Base-by-base conservation (phyloP, 2,113 vertebrate genomes). In the Hemicordylus capensis region DNA sequence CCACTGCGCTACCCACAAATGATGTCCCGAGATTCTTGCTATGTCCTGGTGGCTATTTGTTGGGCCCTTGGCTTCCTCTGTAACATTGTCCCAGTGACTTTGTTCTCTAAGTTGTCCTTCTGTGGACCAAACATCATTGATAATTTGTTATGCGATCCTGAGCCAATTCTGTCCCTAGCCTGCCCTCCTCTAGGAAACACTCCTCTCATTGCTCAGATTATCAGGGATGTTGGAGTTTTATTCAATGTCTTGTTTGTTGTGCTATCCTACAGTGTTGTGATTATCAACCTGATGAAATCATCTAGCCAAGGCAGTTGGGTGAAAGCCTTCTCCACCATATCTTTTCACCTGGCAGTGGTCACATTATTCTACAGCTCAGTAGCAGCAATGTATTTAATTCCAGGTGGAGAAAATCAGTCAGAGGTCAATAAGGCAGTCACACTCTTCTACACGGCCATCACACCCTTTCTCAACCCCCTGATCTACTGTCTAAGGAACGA, bases 301-400 rank as follows among this genome's bases (percentile, higher is more conserved):
- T 83, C 91, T 1, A 84, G 87, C 83, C 70, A 58, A 70, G 80
- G 80, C 59, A 83, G 86, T 42, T 77, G 58, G 83, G 87, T 5
- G 34, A 93, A 94, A 89, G 88, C 91, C 81, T 93, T 93, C 83
- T 93, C 91, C 69, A 92, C 91, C 1, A 91, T 91, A 8, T 85
- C 89, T 11, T 93, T 89, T 44, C 92, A 91, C 11, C 58, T 93
- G 56, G 56, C 72, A 4, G 91, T 92, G 37, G 90, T 92, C 48
- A 88, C 72, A 78, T 79, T 93, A 2, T 93, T 92, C 85, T 94
- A 91, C 14, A 87, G 89, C 63, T 92, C 87, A 1, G 86, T 92
- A 17, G 87, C 90, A 88, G 87, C 84, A 19, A 88, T 88, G 84
- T 87, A 89, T 64, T 89, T 94, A 54, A 91, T 87, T n/a, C 92